Base-by-base conservation (phyloP, 1,140 invertebrate species). In the Laodelphax striatellus region DNA sequence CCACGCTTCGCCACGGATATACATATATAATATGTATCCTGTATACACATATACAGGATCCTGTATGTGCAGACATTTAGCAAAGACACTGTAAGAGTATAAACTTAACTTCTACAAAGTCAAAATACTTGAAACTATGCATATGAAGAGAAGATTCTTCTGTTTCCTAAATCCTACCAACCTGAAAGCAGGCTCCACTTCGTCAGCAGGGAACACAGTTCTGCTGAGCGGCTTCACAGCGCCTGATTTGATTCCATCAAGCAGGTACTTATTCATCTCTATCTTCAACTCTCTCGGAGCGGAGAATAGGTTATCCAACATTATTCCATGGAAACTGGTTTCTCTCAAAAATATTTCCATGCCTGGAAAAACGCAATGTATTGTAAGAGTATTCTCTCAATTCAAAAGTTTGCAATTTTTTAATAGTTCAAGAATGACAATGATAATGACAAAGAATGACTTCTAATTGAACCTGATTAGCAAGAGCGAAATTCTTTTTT, bases 321-420 rank as follows among this genome's bases (percentile, higher is more conserved):
- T 80, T 62, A 95, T 85, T 41, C 91, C 90, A 75, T 92, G 89
- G 76, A 95, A 88, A 69, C 86, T 89, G 5, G 86, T 82, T 69
- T 93, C 92, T 57, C 85, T 86, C 41, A 85, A 74, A 74, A 97
- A 93, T 44, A 87, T 75, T 52, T 88, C 76, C 73, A 77, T 73
- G 14, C 74, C 64, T 67, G 52, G 54, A 62, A 43, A 54, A 55
- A 62, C 22, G 46, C 46, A 55, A 56, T 31, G 19, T 19, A 17
- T 21, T 21, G 41, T 50, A 11, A 13, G 1, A 50, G 16, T 50
- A 50, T 9, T 50, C 2, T 38, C 34, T 2, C 34, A 38, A 8
- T 11, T 31, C 9, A n/a, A n/a, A 6, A 28, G 24, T 28, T 6
- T 28, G 24, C 24, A 28, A 2, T 6, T 28, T 28, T 28, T 28